Percentiles rank a stretch among this genome's conserved stretches.
Conservation (phyloP, 2,888 invertebrate genomes). For the Thyatira batis region DNA sequence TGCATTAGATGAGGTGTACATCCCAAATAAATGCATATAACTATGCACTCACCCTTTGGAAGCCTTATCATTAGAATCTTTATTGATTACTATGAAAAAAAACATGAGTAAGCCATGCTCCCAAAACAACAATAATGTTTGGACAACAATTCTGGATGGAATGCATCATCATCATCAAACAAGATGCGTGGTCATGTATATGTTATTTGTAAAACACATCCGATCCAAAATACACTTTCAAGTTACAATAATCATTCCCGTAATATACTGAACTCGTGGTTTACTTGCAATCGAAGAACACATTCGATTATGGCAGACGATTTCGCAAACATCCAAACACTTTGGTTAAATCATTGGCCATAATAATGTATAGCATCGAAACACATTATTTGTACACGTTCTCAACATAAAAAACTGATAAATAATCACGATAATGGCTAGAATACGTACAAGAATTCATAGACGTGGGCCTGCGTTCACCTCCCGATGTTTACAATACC, state of each 20-base stretch:
- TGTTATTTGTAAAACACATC: slow-evolving; percentile 6
- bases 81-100: slow-evolving; percentile 28
- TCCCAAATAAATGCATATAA: not conserved
- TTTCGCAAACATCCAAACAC: slow-evolving; percentile 53
- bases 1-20: not conserved
- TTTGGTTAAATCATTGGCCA: slow-evolving; percentile 55
- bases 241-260: slow-evolving; percentile 1
- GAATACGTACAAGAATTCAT: slow-evolving; percentile 80
- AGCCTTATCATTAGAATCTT: slow-evolving; percentile 21
- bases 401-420: slow-evolving; percentile 42
- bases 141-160: not conserved
- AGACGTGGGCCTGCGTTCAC: slow-evolving; percentile 79
- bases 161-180: slow-evolving; percentile 20
- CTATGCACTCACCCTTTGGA: not conserved
- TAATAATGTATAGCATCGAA: slow-evolving; percentile 32
- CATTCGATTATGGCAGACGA: slow-evolving; percentile 46
- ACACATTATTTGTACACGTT: slow-evolving; percentile 30
- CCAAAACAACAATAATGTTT: slow-evolving; percentile 18
- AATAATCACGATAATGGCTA: slow-evolving; percentile 57
- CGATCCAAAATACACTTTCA: slow-evolving; percentile 9
- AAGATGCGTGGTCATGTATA: slow-evolving; percentile 18
- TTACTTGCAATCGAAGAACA: slow-evolving; percentile 35
- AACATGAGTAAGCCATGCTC: slow-evolving; percentile 13
- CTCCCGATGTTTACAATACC: slow-evolving; percentile 80
- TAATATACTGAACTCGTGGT: slow-evolving; percentile 41